Percentiles rank a stretch among this genome's conserved stretches.
phyloP scores from a whole-genome alignment of 2,797 vertebrate genomes.

The Rhinella marina region DNA sequence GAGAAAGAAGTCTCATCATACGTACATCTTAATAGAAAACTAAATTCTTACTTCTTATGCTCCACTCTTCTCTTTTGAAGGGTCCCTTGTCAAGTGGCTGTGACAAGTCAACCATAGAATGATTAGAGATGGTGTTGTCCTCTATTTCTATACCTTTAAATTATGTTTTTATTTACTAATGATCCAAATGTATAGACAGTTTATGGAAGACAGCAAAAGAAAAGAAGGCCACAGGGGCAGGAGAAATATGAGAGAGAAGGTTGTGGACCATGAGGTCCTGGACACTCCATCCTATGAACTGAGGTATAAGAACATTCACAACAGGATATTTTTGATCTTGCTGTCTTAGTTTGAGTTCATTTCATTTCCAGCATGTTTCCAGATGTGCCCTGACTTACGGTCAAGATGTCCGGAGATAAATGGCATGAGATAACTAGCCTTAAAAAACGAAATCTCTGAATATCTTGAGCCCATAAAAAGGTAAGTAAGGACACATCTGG shows the following conservation, averaged over 20 bases:
- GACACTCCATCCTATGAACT: neutral
- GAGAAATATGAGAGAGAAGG: neutral
- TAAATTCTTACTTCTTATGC: neutral
- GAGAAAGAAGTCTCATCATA: neutral
- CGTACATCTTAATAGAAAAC: neutral
- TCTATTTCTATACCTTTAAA: neutral
- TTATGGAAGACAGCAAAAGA: neutral
- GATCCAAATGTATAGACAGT: neutral
- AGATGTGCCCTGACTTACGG: neutral
- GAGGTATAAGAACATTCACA: no score
- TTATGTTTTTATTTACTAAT: neutral
- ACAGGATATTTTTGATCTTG: neutral
- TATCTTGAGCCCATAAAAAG: neutral
- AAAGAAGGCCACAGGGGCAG: neutral
- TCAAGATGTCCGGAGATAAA: no score
- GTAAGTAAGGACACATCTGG: neutral
- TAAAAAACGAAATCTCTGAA: neutral
- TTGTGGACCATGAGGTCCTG: neutral
- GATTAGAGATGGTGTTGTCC: neutral
- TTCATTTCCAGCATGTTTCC: neutral
- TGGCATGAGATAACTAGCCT: no score
- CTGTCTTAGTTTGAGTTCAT: neutral
- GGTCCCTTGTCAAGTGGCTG: neutral
- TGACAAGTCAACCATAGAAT: neutral
- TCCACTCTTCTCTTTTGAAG: neutral